Conservation (phyloP, 2,113 vertebrate genomes). For the Setophaga kirtlandii region DNA sequence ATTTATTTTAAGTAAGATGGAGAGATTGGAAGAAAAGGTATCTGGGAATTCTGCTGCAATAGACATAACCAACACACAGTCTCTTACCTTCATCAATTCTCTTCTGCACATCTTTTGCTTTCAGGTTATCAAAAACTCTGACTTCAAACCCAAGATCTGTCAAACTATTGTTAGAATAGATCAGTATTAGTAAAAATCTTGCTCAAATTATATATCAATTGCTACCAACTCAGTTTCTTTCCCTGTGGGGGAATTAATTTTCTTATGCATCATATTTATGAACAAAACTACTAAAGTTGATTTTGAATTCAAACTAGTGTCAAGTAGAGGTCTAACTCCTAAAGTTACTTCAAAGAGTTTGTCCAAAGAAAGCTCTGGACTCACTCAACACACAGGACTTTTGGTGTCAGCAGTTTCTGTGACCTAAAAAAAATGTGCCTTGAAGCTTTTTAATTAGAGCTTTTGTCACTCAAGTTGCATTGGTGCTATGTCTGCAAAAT, state of each 20-base stretch:
- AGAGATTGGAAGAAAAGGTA: not conserved
- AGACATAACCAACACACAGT: not conserved
- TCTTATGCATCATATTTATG: not conserved
- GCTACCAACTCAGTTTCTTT: not conserved
- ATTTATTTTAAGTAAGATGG: not conserved
- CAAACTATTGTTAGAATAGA: slow-evolving; percentile 57
- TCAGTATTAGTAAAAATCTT: not conserved
- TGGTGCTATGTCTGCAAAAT: not conserved
- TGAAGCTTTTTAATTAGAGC: not conserved
- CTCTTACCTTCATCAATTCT: slow-evolving; percentile 81
- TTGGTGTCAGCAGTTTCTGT: not conserved
- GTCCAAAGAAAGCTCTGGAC: not conserved
- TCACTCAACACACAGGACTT: no score
- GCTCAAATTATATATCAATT: not conserved
- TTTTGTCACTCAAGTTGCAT: not conserved
- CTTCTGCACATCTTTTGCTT: slow-evolving; percentile 71
- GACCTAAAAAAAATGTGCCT: not conserved
- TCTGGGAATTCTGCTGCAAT: not conserved
- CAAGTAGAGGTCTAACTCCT: not conserved
- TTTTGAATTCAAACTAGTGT: not conserved
- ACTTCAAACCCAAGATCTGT: slow-evolving; percentile 88
- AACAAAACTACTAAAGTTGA: not conserved
- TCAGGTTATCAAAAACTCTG: slow-evolving; percentile 77
- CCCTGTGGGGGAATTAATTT: not conserved
- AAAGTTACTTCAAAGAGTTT: not conserved